A percentile compares a stretch with the other conserved stretches of the same genome.
Evolutionary conservation across 2,888 invertebrate genomes (phyloP).

Genomic region (Kryphioiulus occultus): DNA sequence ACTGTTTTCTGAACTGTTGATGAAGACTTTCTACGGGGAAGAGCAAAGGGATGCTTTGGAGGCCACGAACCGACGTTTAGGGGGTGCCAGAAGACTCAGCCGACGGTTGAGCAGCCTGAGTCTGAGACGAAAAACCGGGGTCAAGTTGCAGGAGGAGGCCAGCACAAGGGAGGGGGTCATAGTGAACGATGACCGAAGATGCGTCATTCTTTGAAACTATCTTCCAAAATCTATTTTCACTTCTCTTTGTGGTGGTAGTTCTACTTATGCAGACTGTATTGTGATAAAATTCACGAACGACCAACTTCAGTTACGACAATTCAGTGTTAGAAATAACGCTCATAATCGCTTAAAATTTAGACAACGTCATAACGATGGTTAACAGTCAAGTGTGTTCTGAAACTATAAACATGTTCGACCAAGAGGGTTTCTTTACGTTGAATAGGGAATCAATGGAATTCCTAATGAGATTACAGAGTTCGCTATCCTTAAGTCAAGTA

Average conservation of each 20-base stretch:
- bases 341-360: not conserved
- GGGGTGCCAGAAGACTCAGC: slow-evolving; percentile 55
- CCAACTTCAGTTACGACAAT: not conserved
- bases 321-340: too few relatives aligned
- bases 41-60: slow-evolving; percentile 54
- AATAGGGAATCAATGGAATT: not conserved
- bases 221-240: not conserved
- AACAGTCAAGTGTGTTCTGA: not conserved
- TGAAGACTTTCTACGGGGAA: slow-evolving; percentile 51
- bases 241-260: not conserved
- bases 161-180: not conserved
- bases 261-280: not conserved
- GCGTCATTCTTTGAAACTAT: slow-evolving; percentile 48
- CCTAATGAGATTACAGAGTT: not conserved
- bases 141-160: not conserved
- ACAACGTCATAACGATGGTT: not conserved
- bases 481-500: not conserved
- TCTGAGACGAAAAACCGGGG: slow-evolving; percentile 50
- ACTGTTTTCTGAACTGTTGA: slow-evolving; percentile 56
- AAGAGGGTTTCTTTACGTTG: not conserved
- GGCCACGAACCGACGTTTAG: slow-evolving; percentile 54
- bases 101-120: slow-evolving; percentile 53
- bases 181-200: slow-evolving; percentile 46
- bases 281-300: not conserved
- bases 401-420: not conserved